A percentile compares a stretch with the other conserved stretches of the same genome.
These are phyloP conservation scores for Odontophorus gujanensis DNA, from an alignment of 2,113 vertebrate genomes.

Conservation along the genomic window DNA sequence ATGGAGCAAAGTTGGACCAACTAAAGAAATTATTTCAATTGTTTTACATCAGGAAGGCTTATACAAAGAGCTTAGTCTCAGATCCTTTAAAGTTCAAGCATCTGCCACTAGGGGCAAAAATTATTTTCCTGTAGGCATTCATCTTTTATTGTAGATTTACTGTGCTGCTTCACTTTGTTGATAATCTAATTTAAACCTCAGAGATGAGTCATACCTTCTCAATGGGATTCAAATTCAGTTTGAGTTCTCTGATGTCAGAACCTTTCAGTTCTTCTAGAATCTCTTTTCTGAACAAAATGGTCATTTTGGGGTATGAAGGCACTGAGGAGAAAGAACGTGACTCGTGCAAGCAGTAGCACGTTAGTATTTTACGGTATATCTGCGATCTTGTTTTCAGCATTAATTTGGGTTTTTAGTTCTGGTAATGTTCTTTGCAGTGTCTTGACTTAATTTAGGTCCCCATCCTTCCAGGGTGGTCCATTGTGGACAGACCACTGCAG, in stretches of 20 bases:
- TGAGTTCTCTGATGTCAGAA: conserved; percentile 62
- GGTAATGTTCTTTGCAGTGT: not conserved
- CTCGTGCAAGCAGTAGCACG: not conserved
- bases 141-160: conserved; percentile 63
- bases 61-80: conserved; percentile 72
- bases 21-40: conserved; percentile 61
- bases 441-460: not conserved
- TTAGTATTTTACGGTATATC: not conserved
- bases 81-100: conserved; percentile 74
- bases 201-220: conserved; percentile 70
- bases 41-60: conserved; percentile 64
- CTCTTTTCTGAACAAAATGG: conserved; percentile 8
- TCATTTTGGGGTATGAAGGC: not conserved
- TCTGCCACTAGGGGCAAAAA: conserved; percentile 76
- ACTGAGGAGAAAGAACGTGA: not conserved
- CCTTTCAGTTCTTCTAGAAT: conserved; percentile 40
- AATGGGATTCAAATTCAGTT: conserved; percentile 68
- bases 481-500: not conserved
- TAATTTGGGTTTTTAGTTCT: conserved; percentile 47
- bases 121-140: conserved; percentile 73
- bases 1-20: conserved; percentile 61
- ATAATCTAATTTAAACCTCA: conserved; percentile 73
- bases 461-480: fast-evolving
- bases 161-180: conserved; percentile 44
- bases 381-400: not conserved